Evolutionary conservation across 2,888 invertebrate species (phyloP).

Genomic region (Pocota personata): DNA sequence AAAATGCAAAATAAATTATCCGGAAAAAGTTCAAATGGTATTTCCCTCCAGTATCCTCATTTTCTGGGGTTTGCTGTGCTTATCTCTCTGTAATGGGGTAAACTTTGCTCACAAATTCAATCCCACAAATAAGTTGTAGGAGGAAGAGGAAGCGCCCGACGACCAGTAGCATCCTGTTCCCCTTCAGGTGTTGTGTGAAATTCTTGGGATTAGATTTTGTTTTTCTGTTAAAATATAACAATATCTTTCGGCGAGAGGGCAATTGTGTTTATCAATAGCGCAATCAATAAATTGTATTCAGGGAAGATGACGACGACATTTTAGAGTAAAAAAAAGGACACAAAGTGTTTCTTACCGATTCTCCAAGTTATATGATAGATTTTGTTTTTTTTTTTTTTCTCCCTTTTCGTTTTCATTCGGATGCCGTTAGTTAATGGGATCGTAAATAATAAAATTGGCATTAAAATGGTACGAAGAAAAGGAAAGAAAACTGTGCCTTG

Average conservation of each 20-base stretch:
- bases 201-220: conserved; percentile 4
- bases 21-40: neutral
- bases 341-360: neutral
- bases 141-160: neutral
- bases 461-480: neutral
- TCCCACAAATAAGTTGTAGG: neutral
- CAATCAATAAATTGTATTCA: conserved; percentile 15
- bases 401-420: neutral
- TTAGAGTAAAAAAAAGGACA: neutral
- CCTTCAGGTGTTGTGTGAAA: conserved; percentile 10
- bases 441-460: conserved; percentile 32
- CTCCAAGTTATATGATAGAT: neutral
- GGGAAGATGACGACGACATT: neutral
- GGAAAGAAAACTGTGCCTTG: neutral
- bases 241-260: neutral
- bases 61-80: neutral
- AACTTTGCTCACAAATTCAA: conserved; percentile 6
- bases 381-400: neutral
- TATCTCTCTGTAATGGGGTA: neutral
- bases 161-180: neutral
- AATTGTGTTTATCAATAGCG: neutral
- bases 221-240: neutral
- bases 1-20: conserved; percentile 15
- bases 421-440: conserved; percentile 10
- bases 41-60: neutral